phyloP scores from a whole-genome alignment of 2,888 invertebrate species.

The Zaprionus lineosus region DNA sequence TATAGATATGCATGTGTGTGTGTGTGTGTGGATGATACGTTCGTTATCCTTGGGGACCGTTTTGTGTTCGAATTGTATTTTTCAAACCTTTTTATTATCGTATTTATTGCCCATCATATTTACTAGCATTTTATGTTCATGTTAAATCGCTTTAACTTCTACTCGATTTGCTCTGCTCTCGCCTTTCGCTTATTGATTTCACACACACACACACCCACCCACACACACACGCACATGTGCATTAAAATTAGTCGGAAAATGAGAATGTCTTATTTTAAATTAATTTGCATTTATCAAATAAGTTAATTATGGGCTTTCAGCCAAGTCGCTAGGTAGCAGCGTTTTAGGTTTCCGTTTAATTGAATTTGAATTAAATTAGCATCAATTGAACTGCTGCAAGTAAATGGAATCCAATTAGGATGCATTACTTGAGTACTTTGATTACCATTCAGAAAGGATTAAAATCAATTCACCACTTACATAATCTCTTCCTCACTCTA shows the following conservation, averaged over 20 bases:
- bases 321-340: too few species aligned
- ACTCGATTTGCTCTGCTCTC: conserved; percentile 21
- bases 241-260: too few species aligned
- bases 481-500: too few species aligned
- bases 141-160: conserved; percentile 52
- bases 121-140: conserved; percentile 49
- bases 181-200: conserved; percentile 40
- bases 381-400: too few species aligned
- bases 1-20: conserved; percentile 9
- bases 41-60: conserved; percentile 38
- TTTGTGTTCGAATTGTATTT: conserved; percentile 53
- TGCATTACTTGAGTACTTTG: too few species aligned
- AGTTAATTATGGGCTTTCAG: too few species aligned
- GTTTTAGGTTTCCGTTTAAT: too few species aligned
- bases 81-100: conserved; percentile 61
- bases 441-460: too few species aligned
- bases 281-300: conserved; percentile 8
- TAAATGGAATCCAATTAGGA: too few species aligned
- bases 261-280: conserved; percentile 24
- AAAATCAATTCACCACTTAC: too few species aligned
- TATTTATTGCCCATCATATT: conserved; percentile 69
- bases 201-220: conserved; percentile 42
- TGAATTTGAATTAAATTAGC: too few species aligned
- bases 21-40: conserved; percentile 6
- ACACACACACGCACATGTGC: too few species aligned